Evolutionary conservation across 2,888 invertebrate species (phyloP).

Genomic region (Dasysyrphus tricinctus): DNA sequence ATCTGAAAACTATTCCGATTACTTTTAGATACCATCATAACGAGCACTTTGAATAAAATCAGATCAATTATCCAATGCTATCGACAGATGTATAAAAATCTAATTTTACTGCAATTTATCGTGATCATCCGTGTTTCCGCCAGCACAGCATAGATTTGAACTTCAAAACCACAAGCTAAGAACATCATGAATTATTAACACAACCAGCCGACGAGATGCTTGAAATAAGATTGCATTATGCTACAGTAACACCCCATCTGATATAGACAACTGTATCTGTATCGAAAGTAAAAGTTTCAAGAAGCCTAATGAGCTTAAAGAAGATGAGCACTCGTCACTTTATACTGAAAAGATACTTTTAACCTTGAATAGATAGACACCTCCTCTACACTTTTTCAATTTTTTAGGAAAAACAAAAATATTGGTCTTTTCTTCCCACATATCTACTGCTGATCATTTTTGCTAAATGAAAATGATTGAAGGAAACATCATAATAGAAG

Average conservation of each 20-base stretch:
- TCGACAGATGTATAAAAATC: constrained; percentile 7
- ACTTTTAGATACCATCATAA: no score
- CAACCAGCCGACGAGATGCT: constrained; percentile 12
- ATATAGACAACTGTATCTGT: background rate
- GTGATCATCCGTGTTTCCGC: background rate
- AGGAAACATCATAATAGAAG: background rate
- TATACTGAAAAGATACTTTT: constrained; percentile 14
- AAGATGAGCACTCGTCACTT: background rate
- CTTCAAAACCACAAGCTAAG: background rate
- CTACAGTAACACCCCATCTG: background rate
- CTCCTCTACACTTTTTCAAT: background rate
- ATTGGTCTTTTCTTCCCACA: background rate
- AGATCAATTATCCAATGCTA: constrained; percentile 13
- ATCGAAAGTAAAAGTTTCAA: constrained; percentile 1
- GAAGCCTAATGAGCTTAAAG: background rate
- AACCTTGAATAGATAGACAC: background rate
- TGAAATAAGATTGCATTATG: constrained; percentile 13
- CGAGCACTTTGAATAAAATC: background rate
- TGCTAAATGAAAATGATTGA: background rate
- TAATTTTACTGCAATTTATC: background rate
- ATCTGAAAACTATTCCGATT: background rate
- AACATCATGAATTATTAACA: constrained; percentile 10
- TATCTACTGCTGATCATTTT: background rate
- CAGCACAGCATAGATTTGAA: background rate
- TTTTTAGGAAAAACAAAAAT: background rate